A percentile compares a stretch with the other conserved stretches of the same genome.
phyloP scores from a whole-genome alignment of 2,113 vertebrate genomes.

The Gracilinanus agilis region DNA sequence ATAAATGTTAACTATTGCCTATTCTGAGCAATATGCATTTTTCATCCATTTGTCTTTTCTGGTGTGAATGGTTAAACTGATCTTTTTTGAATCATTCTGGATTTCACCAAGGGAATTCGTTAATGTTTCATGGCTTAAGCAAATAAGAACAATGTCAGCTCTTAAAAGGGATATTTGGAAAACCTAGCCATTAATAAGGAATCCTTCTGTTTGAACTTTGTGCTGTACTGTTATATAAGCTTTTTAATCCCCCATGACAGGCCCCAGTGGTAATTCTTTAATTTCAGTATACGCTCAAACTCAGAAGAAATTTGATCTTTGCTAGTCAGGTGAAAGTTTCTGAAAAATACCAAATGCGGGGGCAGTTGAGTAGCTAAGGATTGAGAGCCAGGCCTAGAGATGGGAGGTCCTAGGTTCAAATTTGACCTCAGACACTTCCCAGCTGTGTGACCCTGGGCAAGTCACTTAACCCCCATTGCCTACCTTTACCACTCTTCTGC shows the following conservation, averaged over 20 bases:
- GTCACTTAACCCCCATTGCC: too few relatives aligned
- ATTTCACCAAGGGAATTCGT: background rate
- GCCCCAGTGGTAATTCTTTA: slow-evolving; percentile 51
- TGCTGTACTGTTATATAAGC: slow-evolving; percentile 12
- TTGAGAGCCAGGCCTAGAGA: too few relatives aligned
- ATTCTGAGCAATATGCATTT: background rate
- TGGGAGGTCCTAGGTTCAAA: too few relatives aligned
- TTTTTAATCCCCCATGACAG: slow-evolving; percentile 38
- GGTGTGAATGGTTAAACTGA: background rate
- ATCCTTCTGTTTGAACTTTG: background rate
- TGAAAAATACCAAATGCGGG: slow-evolving; percentile 55
- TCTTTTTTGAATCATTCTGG: background rate
- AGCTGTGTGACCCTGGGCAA: too few relatives aligned
- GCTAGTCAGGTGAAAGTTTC: background rate
- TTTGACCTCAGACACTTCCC: too few relatives aligned
- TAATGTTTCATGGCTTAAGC: background rate
- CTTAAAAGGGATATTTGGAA: background rate
- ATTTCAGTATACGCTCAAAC: slow-evolving; percentile 48
- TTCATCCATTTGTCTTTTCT: background rate
- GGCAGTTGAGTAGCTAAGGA: too few relatives aligned
- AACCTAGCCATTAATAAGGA: background rate
- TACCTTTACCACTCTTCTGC: too few relatives aligned
- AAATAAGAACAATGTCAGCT: background rate
- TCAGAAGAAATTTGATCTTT: slow-evolving; percentile 21
- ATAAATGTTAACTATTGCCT: background rate